Evolutionary conservation across 1,140 invertebrate genomes (phyloP).

Genomic region (Diorhabda carinulata): DNA sequence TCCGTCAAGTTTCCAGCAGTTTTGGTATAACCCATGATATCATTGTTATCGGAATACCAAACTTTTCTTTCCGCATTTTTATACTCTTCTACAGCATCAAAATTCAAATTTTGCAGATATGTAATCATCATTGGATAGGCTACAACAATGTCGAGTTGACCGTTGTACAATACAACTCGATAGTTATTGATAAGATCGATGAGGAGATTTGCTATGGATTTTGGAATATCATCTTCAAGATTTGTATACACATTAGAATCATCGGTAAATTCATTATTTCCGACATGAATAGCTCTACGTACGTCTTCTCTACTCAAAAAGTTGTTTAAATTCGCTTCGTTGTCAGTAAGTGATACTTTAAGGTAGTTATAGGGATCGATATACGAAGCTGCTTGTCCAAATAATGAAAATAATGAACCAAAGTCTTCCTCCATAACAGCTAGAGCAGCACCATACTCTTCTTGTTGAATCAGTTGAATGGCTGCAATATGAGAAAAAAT

Average conservation of each 20-base stretch:
- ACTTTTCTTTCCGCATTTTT: conserved; percentile 55
- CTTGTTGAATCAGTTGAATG: no score
- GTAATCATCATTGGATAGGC: conserved; percentile 72
- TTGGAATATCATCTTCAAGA: conserved; percentile 74
- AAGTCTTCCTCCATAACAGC: no score
- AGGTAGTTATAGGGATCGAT: no score
- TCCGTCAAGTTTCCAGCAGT: conserved; percentile 69
- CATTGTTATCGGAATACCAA: conserved; percentile 59
- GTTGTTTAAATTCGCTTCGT: conserved; percentile 32
- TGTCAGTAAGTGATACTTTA: no score
- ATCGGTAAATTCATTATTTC: conserved; percentile 50
- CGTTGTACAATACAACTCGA: conserved; percentile 69
- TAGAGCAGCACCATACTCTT: no score
- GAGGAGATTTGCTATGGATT: conserved; percentile 72
- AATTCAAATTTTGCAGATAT: conserved; percentile 63
- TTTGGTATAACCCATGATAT: conserved; percentile 67
- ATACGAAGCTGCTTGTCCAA: no score
- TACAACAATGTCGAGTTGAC: conserved; percentile 80
- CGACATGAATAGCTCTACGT: conserved; percentile 51
- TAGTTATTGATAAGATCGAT: conserved; percentile 64
- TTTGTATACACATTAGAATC: conserved; percentile 57
- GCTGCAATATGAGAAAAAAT: no score
- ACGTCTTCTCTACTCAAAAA: conserved; percentile 58
- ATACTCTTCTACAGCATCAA: conserved; percentile 60
- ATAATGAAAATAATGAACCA: no score